Evolutionary conservation across 2,113 vertebrate genomes (phyloP), one percentile per base, ranked within the genome.

Genomic region (Archilochus colubris): DNA sequence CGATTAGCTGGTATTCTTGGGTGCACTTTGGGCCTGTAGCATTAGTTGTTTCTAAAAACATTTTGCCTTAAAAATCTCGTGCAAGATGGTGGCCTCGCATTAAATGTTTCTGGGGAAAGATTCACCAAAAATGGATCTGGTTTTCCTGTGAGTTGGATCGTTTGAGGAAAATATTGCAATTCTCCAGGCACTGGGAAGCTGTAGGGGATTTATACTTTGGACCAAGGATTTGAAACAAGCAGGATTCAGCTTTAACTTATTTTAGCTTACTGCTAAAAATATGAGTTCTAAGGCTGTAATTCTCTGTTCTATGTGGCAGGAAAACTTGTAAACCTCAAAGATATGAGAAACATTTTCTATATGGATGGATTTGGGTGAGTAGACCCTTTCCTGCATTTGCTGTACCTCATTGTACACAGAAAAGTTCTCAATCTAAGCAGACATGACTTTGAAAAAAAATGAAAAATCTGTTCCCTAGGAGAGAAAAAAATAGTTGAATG

Each of bases 291-390:
- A 76, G 59, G 46, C 12, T 38, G 18, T 57, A 77, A 68, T 25
- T 11, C 59, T 1, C 0, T 68, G 28, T 30, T 68, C 1, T 38
- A 33, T 23, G 9, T 30, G 14, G 6, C 3, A 57, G 54, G 30
- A 75, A 82, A 79, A 72, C 31, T 40, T 51, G 8, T 10, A 57
- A n/a, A 78, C 50, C 7, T 79, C 22, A 38, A 79, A 12, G 14
- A 3, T 20, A 3, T 25, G 7, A 75, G 72, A 51, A 82, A 40
- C 8, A n/a, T 12, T 30, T 24, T 80, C 7, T 36, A 3, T 72
- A 67, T 2, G 4, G 8, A 44, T 8, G 5, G 7, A 38, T 63
- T 6, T 31, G 30, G 25, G 43, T 33, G 15, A 78, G 59, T 25
- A 51, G 5, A 18, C 18, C 2, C 10, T 57, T 75, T 75, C 20